Evolutionary conservation across 1,140 invertebrate species (phyloP).

Genomic region (Drosophila lini): DNA sequence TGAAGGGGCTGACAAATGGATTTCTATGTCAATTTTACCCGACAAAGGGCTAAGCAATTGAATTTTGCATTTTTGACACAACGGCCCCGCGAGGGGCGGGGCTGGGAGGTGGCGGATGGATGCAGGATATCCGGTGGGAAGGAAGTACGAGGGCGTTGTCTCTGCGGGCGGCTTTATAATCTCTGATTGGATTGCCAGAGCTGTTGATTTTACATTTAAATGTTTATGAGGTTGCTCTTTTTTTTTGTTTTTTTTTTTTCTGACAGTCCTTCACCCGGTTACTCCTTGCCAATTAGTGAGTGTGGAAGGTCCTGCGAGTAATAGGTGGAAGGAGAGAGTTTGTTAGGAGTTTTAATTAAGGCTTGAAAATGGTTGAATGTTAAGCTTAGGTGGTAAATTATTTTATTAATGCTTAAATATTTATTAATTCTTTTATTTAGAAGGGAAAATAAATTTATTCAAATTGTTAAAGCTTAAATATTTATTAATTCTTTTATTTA

Average conservation of each 20-base stretch:
- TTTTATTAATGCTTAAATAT: neutral
- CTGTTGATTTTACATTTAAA: slow-evolving; percentile 60
- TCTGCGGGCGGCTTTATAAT: slow-evolving; percentile 71
- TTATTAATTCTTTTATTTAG: neutral
- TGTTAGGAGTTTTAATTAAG: neutral
- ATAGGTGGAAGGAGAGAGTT: neutral
- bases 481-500: neutral
- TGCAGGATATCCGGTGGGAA: slow-evolving; percentile 23
- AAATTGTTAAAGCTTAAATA: neutral
- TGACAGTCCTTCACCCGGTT: no score
- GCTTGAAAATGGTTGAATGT: no score
- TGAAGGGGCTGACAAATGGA: slow-evolving; percentile 84
- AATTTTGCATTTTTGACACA: slow-evolving; percentile 83
- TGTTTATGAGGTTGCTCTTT: slow-evolving; percentile 73
- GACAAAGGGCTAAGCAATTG: slow-evolving; percentile 75
- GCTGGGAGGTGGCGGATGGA: neutral
- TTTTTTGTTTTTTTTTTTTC: neutral
- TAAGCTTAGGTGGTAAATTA: no score
- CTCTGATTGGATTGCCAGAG: slow-evolving; percentile 74
- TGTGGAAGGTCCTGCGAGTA: neutral
- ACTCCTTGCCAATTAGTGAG: slow-evolving; percentile 22
- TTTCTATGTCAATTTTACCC: slow-evolving; percentile 74
- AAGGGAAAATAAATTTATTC: no score
- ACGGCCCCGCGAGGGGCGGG: slow-evolving; percentile 1
- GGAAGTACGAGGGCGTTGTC: slow-evolving; percentile 62